Conservation (phyloP, 2,113 vertebrate genomes). For the Marmota monax region DNA sequence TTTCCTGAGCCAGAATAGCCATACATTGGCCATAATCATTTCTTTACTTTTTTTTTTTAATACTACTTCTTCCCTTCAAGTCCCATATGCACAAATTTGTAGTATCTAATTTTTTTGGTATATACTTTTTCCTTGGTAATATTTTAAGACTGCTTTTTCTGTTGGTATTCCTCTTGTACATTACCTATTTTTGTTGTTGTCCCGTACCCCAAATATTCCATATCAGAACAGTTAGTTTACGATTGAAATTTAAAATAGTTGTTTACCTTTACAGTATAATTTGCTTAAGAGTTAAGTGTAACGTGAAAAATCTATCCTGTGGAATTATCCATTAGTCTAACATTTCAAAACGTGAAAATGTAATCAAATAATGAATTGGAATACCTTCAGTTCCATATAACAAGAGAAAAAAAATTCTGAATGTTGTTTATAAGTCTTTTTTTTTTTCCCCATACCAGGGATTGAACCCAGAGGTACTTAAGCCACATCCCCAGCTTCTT, state of each 20-base stretch:
- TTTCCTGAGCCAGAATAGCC: neutral
- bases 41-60: neutral
- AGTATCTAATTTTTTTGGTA: neutral
- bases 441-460: too few relatives aligned
- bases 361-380: slow-evolving; percentile 20
- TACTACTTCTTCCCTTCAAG: neutral
- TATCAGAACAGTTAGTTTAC: neutral
- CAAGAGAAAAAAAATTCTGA: slow-evolving; percentile 33
- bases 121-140: slow-evolving; percentile 42
- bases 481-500: too few relatives aligned
- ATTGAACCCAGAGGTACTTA: too few relatives aligned
- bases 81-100: neutral
- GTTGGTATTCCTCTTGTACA: neutral
- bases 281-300: neutral
- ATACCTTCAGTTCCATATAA: neutral
- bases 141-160: slow-evolving; percentile 39
- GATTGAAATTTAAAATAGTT: slow-evolving; percentile 40
- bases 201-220: neutral
- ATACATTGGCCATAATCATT: neutral
- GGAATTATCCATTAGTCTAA: slow-evolving; percentile 16
- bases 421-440: neutral
- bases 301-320: neutral
- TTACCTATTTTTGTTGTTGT: neutral
- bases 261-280: slow-evolving; percentile 1
- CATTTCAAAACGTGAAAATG: slow-evolving; percentile 17